A percentile compares a stretch with the other conserved stretches of the same genome.
Evolutionary conservation across 2,888 invertebrate genomes (phyloP).

Genomic region (Ichneumoninae sp.): DNA sequence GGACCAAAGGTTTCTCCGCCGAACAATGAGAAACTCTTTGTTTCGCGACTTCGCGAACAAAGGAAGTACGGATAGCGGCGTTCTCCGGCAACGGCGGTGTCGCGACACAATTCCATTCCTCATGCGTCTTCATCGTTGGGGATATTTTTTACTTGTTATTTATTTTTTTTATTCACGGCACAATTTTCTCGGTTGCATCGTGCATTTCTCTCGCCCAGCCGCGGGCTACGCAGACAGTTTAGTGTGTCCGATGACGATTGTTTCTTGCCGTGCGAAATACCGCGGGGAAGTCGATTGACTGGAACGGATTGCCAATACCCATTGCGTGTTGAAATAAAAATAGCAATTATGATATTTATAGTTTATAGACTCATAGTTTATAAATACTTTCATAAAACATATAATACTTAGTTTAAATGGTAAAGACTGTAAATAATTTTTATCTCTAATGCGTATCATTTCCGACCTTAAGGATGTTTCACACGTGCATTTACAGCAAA

Average conservation of each 20-base stretch:
- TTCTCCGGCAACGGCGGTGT: not conserved
- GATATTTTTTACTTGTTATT: constrained; percentile 9
- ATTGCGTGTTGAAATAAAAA: no score
- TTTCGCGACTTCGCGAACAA: constrained; percentile 70
- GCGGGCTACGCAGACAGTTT: not conserved
- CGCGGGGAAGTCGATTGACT: not conserved
- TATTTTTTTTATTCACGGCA: not conserved
- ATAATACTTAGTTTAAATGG: no score
- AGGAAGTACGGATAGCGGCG: constrained; percentile 62
- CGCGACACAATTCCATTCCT: constrained; percentile 3
- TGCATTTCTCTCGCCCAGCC: not conserved
- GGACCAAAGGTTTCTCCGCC: constrained; percentile 55
- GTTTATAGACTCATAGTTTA: not conserved
- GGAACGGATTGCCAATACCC: no score
- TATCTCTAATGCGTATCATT: not conserved
- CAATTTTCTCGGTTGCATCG: constrained; percentile 8
- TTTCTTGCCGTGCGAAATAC: not conserved
- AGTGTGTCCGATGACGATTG: not conserved
- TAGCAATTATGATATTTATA: no score
- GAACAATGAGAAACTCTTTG: constrained; percentile 72
- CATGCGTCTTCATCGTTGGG: constrained; percentile 9
- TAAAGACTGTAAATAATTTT: not conserved
- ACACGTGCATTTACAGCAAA: no score
- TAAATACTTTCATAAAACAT: not conserved
- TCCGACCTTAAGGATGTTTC: no score